These are phyloP conservation scores for Leptodirus hochenwartii DNA, from an alignment of 2,888 invertebrate genomes.

Conservation along the genomic window DNA sequence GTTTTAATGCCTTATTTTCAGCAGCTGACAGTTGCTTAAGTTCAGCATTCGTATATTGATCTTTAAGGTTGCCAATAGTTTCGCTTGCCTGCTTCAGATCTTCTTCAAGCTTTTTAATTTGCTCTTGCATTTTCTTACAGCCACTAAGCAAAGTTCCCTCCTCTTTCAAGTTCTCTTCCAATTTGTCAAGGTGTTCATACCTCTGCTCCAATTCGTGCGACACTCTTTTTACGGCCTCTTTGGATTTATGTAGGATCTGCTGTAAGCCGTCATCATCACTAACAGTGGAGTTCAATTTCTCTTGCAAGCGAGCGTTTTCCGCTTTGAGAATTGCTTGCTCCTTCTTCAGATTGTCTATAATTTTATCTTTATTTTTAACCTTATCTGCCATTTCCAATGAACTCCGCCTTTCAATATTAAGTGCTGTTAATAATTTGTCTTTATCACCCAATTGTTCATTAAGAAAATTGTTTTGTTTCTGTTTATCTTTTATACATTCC, in stretches of 20 bases:
- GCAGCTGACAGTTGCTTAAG: no score
- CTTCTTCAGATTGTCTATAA: constrained; percentile 8
- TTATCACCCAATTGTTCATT: constrained; percentile 8
- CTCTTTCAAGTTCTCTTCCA: constrained; percentile 1
- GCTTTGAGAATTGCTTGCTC: constrained; percentile 8
- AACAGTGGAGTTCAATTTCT: constrained; percentile 10
- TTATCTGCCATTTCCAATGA: constrained; percentile 4
- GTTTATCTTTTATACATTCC: constrained; percentile 9
- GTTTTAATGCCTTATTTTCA: constrained; percentile 22
- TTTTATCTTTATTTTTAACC: neutral
- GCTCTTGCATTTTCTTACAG: constrained; percentile 7
- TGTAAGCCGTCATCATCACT: constrained; percentile 19
- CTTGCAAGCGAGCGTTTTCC: constrained; percentile 10
- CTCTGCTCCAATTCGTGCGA: constrained; percentile 19
- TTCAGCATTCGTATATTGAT: no score
- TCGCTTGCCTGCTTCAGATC: constrained; percentile 9
- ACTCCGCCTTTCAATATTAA: constrained; percentile 4
- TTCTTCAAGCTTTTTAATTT: constrained; percentile 6
- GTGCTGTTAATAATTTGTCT: constrained; percentile 8
- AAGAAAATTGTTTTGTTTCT: constrained; percentile 10
- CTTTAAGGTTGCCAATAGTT: constrained; percentile 8
- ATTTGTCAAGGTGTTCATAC: constrained; percentile 15
- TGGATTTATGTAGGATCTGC: constrained; percentile 20
- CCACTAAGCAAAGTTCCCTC: neutral
- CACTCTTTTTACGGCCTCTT: constrained; percentile 20